phyloP scores from a whole-genome alignment of 2,797 vertebrate species.

The Dryobates pubescens region DNA sequence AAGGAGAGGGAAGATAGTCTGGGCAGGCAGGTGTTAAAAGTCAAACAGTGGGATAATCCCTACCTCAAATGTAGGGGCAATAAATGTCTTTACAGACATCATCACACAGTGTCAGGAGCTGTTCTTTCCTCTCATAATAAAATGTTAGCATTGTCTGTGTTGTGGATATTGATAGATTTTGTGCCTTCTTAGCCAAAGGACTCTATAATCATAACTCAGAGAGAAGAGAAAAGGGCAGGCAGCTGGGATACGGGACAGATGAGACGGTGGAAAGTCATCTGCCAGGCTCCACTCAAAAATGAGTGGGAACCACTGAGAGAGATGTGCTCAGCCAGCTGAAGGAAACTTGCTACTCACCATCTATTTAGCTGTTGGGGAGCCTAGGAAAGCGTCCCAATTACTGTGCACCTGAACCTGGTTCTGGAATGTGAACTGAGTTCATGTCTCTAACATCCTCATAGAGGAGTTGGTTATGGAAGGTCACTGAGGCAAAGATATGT shows the following conservation, averaged over 20 bases:
- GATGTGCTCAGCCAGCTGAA: neutral
- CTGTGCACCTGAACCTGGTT: neutral
- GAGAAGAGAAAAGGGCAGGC: neutral
- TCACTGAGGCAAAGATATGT: conserved; percentile 67
- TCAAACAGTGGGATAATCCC: neutral
- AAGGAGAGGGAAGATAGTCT: neutral
- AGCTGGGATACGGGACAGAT: neutral
- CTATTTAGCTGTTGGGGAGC: neutral
- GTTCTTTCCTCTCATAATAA: neutral
- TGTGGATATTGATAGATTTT: neutral
- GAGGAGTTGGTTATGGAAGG: conserved; percentile 48
- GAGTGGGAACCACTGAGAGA: neutral
- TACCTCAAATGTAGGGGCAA: neutral
- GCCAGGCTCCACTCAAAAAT: neutral
- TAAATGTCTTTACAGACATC: conserved; percentile 7
- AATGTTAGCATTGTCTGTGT: neutral
- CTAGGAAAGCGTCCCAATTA: conserved; percentile 34
- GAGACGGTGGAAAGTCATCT: neutral
- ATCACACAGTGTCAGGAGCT: neutral
- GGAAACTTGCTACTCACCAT: neutral
- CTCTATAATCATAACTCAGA: neutral
- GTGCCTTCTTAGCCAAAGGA: neutral
- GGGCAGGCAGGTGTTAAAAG: neutral
- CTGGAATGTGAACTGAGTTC: neutral
- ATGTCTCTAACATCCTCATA: conserved; percentile 36